Conservation (phyloP, 2,113 vertebrate genomes). For the Dicaeum eximium region DNA sequence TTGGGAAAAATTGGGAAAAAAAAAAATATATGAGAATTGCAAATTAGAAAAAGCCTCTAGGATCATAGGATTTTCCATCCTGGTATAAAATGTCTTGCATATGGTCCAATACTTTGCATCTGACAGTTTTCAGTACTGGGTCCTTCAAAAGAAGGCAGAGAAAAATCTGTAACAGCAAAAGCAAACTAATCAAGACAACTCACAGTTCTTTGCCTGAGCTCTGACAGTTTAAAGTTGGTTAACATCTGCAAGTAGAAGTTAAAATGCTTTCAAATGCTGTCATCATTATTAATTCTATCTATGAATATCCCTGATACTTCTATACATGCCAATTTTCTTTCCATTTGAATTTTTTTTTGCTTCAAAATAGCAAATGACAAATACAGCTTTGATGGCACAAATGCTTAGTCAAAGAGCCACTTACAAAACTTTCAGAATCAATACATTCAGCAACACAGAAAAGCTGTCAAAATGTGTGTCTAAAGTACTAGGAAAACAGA, state of each 20-base stretch:
- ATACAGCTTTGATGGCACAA: background rate
- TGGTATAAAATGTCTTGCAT: background rate
- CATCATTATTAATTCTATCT: background rate
- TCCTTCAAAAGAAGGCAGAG: background rate
- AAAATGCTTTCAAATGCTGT: background rate
- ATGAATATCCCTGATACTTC: background rate
- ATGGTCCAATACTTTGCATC: background rate
- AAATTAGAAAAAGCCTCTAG: constrained; percentile 10
- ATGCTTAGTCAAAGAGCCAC: background rate
- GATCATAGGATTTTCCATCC: background rate
- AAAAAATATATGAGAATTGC: background rate
- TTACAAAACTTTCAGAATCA: background rate
- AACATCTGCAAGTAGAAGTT: background rate
- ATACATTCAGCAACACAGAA: background rate
- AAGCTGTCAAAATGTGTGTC: background rate
- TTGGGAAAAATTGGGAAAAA: background rate
- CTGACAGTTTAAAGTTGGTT: background rate
- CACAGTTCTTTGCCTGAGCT: background rate
- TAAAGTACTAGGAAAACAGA: background rate
- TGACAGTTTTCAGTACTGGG: background rate
- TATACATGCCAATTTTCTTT: background rate
- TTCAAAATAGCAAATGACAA: background rate
- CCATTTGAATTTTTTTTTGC: background rate
- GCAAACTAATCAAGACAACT: background rate
- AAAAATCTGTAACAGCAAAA: background rate